A percentile compares a stretch with the other conserved stretches of the same genome.
Evolutionary conservation across 1,140 invertebrate genomes (phyloP).

Genomic region (Sarcophaga bullata): DNA sequence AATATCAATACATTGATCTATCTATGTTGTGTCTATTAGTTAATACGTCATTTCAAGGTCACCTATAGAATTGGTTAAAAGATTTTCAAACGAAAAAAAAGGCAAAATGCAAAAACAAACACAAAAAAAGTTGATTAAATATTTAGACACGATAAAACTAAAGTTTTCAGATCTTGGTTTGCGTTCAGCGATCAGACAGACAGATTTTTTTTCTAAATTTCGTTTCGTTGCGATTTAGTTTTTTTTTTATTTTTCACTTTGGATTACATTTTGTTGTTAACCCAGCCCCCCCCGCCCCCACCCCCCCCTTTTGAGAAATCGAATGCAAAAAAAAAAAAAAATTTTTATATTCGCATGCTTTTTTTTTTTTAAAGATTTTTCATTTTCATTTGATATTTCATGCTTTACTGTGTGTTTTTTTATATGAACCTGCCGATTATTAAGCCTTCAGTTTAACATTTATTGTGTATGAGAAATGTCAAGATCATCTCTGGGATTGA

Average conservation of each 20-base stretch:
- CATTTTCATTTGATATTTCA: not conserved
- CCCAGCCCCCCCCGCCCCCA: too few relatives aligned
- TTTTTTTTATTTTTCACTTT: not conserved
- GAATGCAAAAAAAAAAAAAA: too few relatives aligned
- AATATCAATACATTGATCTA: too few relatives aligned
- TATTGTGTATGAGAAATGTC: not conserved
- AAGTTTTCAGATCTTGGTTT: not conserved
- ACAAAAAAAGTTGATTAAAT: not conserved
- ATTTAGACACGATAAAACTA: not conserved
- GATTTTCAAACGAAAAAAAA: not conserved
- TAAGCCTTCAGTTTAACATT: not conserved
- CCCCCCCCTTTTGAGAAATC: too few relatives aligned
- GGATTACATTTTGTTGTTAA: not conserved
- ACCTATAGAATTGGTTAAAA: not conserved
- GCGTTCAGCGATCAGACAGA: not conserved
- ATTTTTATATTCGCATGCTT: too few relatives aligned
- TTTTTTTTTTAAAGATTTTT: too few relatives aligned
- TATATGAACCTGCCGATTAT: not conserved
- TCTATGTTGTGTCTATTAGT: not conserved
- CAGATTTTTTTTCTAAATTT: not conserved
- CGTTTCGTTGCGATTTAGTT: not conserved
- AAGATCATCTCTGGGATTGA: not conserved
- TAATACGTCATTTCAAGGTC: conserved; percentile 14
- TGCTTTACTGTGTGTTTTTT: not conserved
- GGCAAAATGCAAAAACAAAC: not conserved